These are phyloP conservation scores for Cryptoblepharus egeriae DNA, from an alignment of 2,797 vertebrate genomes.

Conservation along the genomic window DNA sequence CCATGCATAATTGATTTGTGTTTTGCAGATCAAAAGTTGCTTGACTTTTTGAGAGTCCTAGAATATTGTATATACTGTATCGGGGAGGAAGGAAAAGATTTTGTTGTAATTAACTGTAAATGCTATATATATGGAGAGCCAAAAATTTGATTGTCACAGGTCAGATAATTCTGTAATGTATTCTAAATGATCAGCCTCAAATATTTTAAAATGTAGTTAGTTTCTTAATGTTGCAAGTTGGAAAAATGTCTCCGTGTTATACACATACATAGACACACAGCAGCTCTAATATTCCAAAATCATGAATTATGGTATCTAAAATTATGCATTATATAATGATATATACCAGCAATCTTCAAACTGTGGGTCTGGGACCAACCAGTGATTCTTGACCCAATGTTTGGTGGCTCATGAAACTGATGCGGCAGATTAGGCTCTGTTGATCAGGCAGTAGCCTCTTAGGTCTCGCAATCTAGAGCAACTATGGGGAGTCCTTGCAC, in stretches of 20 bases:
- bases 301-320: background rate
- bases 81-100: background rate
- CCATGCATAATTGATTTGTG: slow-evolving; percentile 1
- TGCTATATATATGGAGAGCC: background rate
- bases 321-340: too few relatives aligned
- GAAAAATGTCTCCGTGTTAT: too few relatives aligned
- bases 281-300: background rate
- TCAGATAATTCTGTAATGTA: background rate
- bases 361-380: too few relatives aligned
- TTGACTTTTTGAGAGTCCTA: background rate
- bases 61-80: background rate
- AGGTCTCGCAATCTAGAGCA: too few relatives aligned
- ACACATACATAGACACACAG: background rate
- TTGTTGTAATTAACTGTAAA: background rate
- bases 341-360: too few relatives aligned
- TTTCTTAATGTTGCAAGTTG: background rate
- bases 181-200: background rate
- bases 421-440: too few relatives aligned
- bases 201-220: background rate
- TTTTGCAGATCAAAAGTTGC: background rate
- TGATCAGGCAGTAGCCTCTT: too few relatives aligned
- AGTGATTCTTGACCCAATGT: too few relatives aligned
- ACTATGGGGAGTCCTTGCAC: too few relatives aligned
- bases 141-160: background rate
- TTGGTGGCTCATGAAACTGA: too few relatives aligned